Evolutionary conservation across 2,797 vertebrate species (phyloP).

Genomic region (Neomorphus geoffroyi): DNA sequence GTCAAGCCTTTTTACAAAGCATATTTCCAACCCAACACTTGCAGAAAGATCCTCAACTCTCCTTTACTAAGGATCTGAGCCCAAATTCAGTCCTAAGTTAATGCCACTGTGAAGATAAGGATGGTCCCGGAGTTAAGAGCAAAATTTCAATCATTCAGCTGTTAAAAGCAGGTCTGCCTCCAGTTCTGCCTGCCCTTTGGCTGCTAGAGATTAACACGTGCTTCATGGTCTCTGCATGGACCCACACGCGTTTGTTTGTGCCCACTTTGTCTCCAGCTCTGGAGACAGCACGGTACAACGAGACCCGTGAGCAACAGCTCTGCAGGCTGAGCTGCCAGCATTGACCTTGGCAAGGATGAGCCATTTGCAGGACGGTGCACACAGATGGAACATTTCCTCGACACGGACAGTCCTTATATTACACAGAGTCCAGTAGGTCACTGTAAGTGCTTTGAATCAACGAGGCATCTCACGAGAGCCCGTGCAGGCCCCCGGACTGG

Average conservation of each 20-base stretch:
- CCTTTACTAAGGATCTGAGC: neutral
- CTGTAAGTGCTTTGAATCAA: conserved; percentile 63
- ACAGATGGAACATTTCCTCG: conserved; percentile 59
- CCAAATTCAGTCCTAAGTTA: neutral
- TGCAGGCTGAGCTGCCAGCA: neutral
- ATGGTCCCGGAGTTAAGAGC: neutral
- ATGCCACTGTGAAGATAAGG: neutral
- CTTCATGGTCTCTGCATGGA: neutral
- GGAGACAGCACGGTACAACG: fast-evolving
- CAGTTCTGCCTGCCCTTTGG: neutral
- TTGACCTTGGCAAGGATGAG: neutral
- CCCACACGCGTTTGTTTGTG: fast-evolving
- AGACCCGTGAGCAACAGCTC: neutral
- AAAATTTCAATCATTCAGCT: neutral
- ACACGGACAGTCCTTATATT: conserved; percentile 18
- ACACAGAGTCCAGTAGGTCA: conserved; percentile 48
- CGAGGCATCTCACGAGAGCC: conserved; percentile 47
- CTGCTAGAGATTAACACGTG: neutral
- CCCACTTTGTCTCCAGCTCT: neutral
- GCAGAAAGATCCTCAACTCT: neutral
- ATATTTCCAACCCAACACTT: neutral
- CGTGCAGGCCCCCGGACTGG: neutral
- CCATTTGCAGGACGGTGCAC: fast-evolving
- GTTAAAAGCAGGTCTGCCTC: neutral
- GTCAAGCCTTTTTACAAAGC: neutral